These are phyloP conservation scores for Tauraco hartlaubi DNA, from an alignment of 2,797 vertebrate genomes.

Conservation along the genomic window DNA sequence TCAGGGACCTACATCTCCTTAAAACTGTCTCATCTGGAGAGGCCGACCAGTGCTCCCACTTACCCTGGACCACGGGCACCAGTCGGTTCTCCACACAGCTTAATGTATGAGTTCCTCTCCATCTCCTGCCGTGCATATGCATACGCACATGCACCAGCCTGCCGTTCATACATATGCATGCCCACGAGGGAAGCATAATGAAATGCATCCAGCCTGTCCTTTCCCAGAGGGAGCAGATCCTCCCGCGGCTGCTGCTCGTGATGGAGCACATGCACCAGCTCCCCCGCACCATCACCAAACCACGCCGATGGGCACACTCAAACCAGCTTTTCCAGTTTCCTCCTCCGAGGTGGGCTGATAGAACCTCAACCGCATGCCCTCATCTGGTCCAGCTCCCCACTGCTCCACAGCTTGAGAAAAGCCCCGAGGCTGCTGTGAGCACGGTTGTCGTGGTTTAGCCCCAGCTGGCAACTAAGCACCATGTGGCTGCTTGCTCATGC, in stretches of 20 bases:
- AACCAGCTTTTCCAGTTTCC: not conserved
- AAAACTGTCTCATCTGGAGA: accelerated
- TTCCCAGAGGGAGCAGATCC: not conserved
- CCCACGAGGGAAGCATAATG: not conserved
- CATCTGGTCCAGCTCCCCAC: not conserved
- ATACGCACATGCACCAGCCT: not conserved
- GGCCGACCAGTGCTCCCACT: not conserved
- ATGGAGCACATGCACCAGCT: not conserved
- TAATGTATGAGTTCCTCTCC: accelerated
- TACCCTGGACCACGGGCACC: accelerated
- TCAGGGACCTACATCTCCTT: not conserved
- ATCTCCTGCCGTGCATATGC: not conserved
- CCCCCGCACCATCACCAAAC: accelerated
- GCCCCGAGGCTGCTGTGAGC: not conserved
- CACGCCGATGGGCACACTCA: accelerated
- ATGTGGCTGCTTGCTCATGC: no score
- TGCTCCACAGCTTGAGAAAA: not conserved
- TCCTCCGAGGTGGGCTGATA: not conserved
- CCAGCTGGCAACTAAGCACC: no score
- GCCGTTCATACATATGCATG: not conserved
- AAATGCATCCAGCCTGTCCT: not conserved
- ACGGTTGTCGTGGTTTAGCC: no score
- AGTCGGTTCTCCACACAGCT: not conserved
- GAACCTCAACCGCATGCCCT: not conserved
- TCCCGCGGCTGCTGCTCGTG: not conserved